Conservation (phyloP, 2,113 vertebrate genomes). For the Falcunculus frontatus region DNA sequence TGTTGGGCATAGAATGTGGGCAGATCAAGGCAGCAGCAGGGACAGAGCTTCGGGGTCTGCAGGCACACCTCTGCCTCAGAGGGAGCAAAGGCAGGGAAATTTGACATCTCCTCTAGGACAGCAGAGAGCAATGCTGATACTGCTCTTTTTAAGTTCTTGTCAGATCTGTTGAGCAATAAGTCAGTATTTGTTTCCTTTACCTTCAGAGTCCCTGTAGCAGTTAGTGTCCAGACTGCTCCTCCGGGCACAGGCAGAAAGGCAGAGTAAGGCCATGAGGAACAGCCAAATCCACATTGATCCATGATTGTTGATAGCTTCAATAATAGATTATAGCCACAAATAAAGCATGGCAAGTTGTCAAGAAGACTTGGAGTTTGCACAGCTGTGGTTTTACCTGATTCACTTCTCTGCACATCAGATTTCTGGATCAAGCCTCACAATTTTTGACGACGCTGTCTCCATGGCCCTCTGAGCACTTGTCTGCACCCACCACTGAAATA, state of each 20-base stretch:
- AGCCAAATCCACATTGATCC: background rate
- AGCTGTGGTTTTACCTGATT: background rate
- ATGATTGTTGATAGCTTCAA: background rate
- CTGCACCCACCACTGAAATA: background rate
- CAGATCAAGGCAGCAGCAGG: rapidly evolving
- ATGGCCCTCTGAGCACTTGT: background rate
- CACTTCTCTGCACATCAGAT: background rate
- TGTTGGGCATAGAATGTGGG: rapidly evolving
- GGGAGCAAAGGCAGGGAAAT: background rate
- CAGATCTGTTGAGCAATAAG: background rate
- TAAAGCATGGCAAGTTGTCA: background rate
- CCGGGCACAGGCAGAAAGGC: background rate
- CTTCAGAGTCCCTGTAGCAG: background rate
- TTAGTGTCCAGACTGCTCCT: background rate
- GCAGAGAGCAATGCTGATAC: background rate
- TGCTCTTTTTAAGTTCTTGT: background rate
- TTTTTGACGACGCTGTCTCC: rapidly evolving
- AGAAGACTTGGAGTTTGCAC: background rate
- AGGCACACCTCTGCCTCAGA: background rate
- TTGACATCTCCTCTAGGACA: rapidly evolving
- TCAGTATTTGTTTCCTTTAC: background rate
- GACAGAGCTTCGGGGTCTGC: background rate
- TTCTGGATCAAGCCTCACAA: background rate
- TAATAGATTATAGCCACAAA: background rate
- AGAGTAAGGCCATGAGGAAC: background rate